Base-by-base conservation (phyloP, 2,797 vertebrate genomes). In the Fratercula arctica region DNA sequence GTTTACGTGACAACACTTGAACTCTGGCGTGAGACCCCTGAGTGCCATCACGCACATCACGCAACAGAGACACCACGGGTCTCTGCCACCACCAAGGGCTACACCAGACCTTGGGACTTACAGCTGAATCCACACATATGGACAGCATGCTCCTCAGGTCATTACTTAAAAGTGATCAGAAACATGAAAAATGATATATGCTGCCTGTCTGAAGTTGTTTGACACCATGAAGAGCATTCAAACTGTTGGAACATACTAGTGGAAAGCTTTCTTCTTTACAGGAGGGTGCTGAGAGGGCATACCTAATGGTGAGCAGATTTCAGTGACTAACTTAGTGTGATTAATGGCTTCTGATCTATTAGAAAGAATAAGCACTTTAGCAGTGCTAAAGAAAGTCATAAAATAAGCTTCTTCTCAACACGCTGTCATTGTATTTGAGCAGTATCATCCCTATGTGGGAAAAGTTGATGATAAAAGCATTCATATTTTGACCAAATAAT, bases 31-130 rank as follows among this genome's bases (percentile, higher is more conserved):
- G 54, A 46, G 70, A 76, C 3, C 21, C 6, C 5, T n/a, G 29
- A 50, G 10, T 46, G 21, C 10, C 16, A 13, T n/a, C 18, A 56
- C 2, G 7, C 21, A 48, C 3, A 18, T 35, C 35, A 35, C 35
- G 35, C 35, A 35, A 35, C 35, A 35, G 35, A 35, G 35, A 50
- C 24, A 28, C 2, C 1, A 1, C 0, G 0, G 33, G 13, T 13
- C 16, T 84, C 37, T 56, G 26, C 9, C 43, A n/a, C 28, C 21
- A 69, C 28, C 9, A 3, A 23, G 10, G 19, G 7, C 15, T 73
- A 28, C 39, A 59, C 6, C 13, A n/a, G 31, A 6, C 24, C 0
- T 0, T 20, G 11, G 8, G 4, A 41, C 18, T 48, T 70, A 61
- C 4, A 69, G 33, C 5, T 86, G 45, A 91, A 84, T 78, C 43